These are phyloP conservation scores for Frankliniella fusca DNA, from an alignment of 2,888 invertebrate genomes.

Conservation along the genomic window DNA sequence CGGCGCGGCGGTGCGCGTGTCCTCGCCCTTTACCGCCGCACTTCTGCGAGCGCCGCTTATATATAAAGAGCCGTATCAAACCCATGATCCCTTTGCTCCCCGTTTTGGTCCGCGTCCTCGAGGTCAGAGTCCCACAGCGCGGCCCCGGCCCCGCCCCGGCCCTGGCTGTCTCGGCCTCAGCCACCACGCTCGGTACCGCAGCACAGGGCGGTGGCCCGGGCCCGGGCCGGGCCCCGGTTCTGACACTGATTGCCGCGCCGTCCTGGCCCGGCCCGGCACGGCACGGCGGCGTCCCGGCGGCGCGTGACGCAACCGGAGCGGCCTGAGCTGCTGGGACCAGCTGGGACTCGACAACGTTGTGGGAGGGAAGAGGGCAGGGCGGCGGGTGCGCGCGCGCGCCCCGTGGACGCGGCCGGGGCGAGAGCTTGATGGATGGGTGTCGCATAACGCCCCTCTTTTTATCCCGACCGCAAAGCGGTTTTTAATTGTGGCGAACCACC, in stretches of 20 bases:
- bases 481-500: not conserved
- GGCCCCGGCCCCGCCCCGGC: too few species aligned
- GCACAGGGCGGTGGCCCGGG: not conserved
- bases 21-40: too few species aligned
- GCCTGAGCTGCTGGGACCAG: not conserved
- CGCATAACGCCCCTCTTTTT: not conserved
- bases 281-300: not conserved
- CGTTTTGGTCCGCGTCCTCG: too few species aligned
- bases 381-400: too few species aligned
- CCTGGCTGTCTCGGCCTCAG: too few species aligned
- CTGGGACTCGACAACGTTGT: not conserved
- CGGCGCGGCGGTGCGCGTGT: too few species aligned
- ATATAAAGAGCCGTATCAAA: too few species aligned
- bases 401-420: not conserved
- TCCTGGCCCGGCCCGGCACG: not conserved
- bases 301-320: slow-evolving; percentile 1
- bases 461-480: slow-evolving; percentile 10
- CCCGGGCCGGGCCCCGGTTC: not conserved
- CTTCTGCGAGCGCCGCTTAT: too few species aligned
- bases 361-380: too few species aligned
- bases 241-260: not conserved
- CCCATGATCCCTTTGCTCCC: too few species aligned
- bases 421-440: not conserved
- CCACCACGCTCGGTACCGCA: too few species aligned
- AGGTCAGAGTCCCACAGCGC: not conserved